Conservation (phyloP, 2,113 vertebrate genomes). For the Talpa occidentalis region DNA sequence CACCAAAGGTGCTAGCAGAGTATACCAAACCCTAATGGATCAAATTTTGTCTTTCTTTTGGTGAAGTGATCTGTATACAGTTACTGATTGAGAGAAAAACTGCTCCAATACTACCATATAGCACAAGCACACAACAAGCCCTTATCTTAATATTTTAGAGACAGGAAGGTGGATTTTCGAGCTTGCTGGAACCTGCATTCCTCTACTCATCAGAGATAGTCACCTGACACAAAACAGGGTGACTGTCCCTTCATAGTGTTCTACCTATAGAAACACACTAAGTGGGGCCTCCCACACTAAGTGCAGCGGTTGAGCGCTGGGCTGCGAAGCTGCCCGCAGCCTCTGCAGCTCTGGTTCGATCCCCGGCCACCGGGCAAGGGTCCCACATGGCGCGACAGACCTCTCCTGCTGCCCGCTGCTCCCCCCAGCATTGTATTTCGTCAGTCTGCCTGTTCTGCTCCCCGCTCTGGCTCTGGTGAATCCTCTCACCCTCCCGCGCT, state of each 20-base stretch:
- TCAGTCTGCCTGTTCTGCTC: too few relatives aligned
- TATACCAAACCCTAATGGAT: not conserved
- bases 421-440: too few relatives aligned
- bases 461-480: too few relatives aligned
- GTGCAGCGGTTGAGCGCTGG: too few relatives aligned
- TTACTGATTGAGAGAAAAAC: not conserved
- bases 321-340: too few relatives aligned
- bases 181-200: not conserved
- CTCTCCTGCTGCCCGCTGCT: too few relatives aligned
- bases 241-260: not conserved
- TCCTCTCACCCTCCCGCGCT: too few relatives aligned
- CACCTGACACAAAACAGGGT: not conserved
- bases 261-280: not conserved
- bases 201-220: not conserved
- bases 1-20: not conserved
- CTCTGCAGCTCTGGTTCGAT: too few relatives aligned
- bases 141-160: not conserved
- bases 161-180: not conserved
- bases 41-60: not conserved
- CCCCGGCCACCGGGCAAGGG: too few relatives aligned
- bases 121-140: not conserved
- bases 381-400: too few relatives aligned
- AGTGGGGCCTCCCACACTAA: too few relatives aligned
- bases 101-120: not conserved
- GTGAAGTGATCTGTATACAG: not conserved